These are phyloP conservation scores for Apamea anceps DNA, from an alignment of 2,888 invertebrate species.

Conservation along the genomic window DNA sequence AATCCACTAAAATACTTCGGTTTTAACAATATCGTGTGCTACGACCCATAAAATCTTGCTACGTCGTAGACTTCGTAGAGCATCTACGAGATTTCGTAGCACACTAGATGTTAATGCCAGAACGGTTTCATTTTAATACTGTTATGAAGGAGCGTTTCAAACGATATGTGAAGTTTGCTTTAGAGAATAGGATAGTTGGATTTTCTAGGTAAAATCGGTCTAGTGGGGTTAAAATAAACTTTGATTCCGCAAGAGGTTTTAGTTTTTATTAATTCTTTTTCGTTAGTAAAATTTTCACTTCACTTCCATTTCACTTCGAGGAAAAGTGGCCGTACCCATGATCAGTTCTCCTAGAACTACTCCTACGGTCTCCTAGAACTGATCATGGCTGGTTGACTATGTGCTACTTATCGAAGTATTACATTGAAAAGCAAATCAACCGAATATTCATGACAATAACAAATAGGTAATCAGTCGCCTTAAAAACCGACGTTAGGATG, in stretches of 20 bases:
- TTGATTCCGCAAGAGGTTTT: not conserved
- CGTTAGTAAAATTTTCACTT: not conserved
- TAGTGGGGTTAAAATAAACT: not conserved
- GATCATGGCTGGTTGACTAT: not conserved
- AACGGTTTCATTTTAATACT: slow-evolving; percentile 45
- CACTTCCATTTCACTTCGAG: not conserved
- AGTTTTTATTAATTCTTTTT: too few species aligned
- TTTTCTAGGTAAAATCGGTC: not conserved
- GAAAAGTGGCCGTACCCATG: not conserved
- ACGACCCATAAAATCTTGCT: slow-evolving; percentile 53
- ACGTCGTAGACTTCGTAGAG: slow-evolving; percentile 54
- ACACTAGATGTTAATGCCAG: slow-evolving; percentile 54
- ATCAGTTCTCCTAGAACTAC: not conserved
- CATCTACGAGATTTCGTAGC: slow-evolving; percentile 55
- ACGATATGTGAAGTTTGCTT: slow-evolving; percentile 20
- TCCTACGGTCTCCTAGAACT: too few species aligned
- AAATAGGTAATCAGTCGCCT: not conserved
- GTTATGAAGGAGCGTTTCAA: slow-evolving; percentile 35
- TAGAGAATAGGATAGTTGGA: slow-evolving; percentile 11
- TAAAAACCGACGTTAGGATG: not conserved
- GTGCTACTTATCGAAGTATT: too few species aligned
- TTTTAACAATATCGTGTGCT: slow-evolving; percentile 44
- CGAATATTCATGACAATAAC: too few species aligned
- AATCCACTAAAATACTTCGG: slow-evolving; percentile 47
- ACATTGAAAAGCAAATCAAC: not conserved